A percentile compares a stretch with the other conserved stretches of the same genome.
These are phyloP conservation scores for Labeo calbasu DNA, from an alignment of 2,797 vertebrate genomes.

Conservation along the genomic window DNA sequence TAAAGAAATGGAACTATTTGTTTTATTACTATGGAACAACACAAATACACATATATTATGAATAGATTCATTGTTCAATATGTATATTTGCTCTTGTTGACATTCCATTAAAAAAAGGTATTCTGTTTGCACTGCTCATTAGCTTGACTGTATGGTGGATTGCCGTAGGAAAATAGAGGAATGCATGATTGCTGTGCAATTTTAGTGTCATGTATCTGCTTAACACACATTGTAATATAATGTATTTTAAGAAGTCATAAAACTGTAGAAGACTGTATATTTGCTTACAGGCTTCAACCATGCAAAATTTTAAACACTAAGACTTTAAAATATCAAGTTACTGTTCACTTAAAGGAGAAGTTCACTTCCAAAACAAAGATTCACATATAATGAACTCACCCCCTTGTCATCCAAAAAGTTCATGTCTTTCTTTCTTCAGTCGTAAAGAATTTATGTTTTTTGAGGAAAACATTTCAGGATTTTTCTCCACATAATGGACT, in stretches of 20 bases:
- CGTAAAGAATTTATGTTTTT: too few species aligned
- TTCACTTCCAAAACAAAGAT: too few species aligned
- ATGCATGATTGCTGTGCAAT: background rate
- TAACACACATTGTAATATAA: background rate
- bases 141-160: background rate
- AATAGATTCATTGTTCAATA: background rate
- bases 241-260: background rate
- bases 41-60: background rate
- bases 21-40: background rate
- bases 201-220: background rate
- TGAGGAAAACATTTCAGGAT: too few species aligned
- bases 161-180: background rate
- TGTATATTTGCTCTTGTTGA: background rate
- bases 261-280: background rate
- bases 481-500: too few species aligned
- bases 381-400: too few species aligned
- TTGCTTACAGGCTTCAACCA: background rate
- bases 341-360: too few species aligned
- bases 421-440: too few species aligned
- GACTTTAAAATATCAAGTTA: too few species aligned
- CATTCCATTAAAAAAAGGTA: background rate
- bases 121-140: background rate
- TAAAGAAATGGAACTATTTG: slow-evolving; percentile 10
- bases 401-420: too few species aligned
- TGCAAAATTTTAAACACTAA: background rate